phyloP scores from a whole-genome alignment of 2,113 vertebrate genomes.

The Ranitomeya imitator region DNA sequence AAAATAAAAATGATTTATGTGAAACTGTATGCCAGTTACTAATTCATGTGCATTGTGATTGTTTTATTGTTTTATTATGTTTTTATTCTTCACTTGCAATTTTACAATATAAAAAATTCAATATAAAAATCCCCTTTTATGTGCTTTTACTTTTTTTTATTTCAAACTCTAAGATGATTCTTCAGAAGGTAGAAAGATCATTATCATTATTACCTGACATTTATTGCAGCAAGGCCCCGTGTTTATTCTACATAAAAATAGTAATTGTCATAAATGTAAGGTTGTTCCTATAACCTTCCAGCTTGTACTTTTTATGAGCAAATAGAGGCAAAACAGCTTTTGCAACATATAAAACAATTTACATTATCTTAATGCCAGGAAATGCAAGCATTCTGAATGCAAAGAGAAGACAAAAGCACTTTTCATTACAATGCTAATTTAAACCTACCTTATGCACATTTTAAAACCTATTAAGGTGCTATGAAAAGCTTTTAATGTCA shows the following conservation, averaged over 20 bases:
- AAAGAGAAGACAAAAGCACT: slow-evolving; percentile 15
- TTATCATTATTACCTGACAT: slow-evolving; percentile 49
- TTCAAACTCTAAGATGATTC: slow-evolving; percentile 3
- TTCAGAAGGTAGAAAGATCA: slow-evolving; percentile 23
- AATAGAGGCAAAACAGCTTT: slow-evolving; percentile 26
- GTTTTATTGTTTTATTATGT: neutral
- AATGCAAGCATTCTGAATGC: slow-evolving; percentile 24
- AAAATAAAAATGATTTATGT: neutral
- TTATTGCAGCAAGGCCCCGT: slow-evolving; percentile 29
- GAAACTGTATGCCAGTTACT: neutral
- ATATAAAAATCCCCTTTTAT: neutral
- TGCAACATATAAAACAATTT: slow-evolving; percentile 47
- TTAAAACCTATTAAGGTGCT: slow-evolving; percentile 28
- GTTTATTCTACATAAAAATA: slow-evolving; percentile 43
- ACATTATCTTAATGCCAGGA: slow-evolving; percentile 40
- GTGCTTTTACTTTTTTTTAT: neutral
- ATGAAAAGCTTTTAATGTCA: slow-evolving; percentile 16
- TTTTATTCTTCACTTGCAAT: neutral
- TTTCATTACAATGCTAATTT: slow-evolving; percentile 47
- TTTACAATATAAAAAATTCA: slow-evolving; percentile 10
- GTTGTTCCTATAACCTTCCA: slow-evolving; percentile 52
- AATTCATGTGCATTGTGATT: neutral
- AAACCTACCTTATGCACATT: slow-evolving; percentile 27
- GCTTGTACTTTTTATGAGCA: slow-evolving; percentile 44
- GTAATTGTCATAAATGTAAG: slow-evolving; percentile 41